A percentile compares a stretch with the other conserved stretches of the same genome.
Evolutionary conservation across 2,888 invertebrate species (phyloP).

Genomic region (Beris morrisii): DNA sequence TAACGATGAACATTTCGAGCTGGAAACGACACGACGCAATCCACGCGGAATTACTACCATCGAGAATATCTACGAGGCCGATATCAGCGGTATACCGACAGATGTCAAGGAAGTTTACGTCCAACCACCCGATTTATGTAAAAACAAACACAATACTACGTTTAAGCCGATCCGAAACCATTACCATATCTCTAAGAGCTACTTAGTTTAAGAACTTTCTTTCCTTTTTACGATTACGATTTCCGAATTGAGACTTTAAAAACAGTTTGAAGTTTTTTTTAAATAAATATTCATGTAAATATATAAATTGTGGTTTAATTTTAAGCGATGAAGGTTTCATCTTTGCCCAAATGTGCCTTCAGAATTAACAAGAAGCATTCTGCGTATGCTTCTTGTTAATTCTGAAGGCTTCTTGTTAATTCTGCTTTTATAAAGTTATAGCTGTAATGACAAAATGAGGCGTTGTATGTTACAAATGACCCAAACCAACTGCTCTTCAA

Average conservation of each 20-base stretch:
- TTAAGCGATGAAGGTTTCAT: background rate
- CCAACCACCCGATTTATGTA: conserved; percentile 52
- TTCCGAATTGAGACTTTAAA: background rate
- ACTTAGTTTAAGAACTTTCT: conserved; percentile 47
- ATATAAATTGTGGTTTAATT: background rate
- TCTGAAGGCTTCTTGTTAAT: too few relatives aligned
- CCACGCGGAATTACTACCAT: conserved; percentile 47
- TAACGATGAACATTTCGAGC: conserved; percentile 40
- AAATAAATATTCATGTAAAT: conserved; percentile 8
- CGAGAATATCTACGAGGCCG: conserved; percentile 52
- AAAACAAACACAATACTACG: conserved; percentile 51
- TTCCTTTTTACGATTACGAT: background rate
- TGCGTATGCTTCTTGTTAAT: too few relatives aligned
- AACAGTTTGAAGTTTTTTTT: background rate
- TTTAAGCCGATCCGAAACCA: conserved; percentile 51
- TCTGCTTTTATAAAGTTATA: too few relatives aligned
- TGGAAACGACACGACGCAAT: conserved; percentile 24
- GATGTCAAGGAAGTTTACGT: conserved; percentile 48
- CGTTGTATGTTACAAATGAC: too few relatives aligned
- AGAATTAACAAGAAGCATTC: too few relatives aligned
- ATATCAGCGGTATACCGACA: conserved; percentile 42
- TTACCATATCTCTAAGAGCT: conserved; percentile 49
- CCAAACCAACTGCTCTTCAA: too few relatives aligned
- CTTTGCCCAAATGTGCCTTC: background rate
- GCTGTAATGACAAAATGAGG: too few relatives aligned